Evolutionary conservation across 2,113 vertebrate species (phyloP).

Genomic region (Silurus asotus): DNA sequence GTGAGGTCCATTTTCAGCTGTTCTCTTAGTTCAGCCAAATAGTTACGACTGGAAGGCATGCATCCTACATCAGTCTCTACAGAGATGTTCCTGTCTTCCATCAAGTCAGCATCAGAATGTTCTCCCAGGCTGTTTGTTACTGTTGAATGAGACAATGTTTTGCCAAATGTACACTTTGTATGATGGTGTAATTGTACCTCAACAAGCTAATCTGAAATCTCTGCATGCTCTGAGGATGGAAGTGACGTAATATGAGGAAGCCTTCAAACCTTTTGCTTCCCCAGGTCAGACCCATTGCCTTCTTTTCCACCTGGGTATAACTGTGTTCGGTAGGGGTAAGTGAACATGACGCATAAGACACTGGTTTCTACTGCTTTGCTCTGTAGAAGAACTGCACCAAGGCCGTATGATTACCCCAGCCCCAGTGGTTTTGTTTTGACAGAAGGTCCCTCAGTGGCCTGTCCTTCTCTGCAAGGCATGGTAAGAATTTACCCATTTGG

Average conservation of each 20-base stretch:
- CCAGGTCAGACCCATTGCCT: not conserved
- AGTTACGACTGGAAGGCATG: not conserved
- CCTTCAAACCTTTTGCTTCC: not conserved
- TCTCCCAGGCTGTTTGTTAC: too few species aligned
- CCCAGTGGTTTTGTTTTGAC: slow-evolving; percentile 34
- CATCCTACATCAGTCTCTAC: not conserved
- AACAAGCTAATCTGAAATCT: not conserved
- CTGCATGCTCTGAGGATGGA: not conserved
- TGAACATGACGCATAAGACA: not conserved
- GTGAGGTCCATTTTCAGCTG: slow-evolving; percentile 25
- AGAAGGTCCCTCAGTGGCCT: too few species aligned
- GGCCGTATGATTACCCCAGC: slow-evolving; percentile 5
- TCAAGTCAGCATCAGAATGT: not conserved
- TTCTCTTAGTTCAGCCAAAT: not conserved
- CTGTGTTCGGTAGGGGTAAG: not conserved
- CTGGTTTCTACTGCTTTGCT: not conserved
- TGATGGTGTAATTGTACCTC: not conserved
- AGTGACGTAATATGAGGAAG: not conserved
- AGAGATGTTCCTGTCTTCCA: slow-evolving; percentile 40
- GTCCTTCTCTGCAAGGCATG: too few species aligned
- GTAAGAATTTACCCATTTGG: too few species aligned
- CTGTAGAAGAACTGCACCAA: not conserved
- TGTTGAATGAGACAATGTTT: not conserved
- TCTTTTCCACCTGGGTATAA: not conserved
- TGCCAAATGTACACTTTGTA: not conserved